These are phyloP conservation scores for Empis livida DNA, from an alignment of 2,888 invertebrate species.

Conservation along the genomic window DNA sequence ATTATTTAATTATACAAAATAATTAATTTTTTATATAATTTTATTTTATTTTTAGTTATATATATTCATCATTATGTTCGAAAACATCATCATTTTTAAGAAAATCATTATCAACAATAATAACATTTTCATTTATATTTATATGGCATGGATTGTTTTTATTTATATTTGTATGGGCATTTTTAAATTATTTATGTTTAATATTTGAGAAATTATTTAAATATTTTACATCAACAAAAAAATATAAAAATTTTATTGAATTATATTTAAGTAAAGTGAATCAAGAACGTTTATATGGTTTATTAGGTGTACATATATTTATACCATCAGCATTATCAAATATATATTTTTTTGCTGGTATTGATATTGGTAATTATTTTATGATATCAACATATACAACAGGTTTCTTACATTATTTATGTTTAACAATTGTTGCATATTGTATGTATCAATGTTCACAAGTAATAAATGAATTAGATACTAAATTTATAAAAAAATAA, in stretches of 20 bases:
- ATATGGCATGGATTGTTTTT: slow-evolving; percentile 79
- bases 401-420: slow-evolving; percentile 27
- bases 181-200: slow-evolving; percentile 72
- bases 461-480: too few relatives aligned
- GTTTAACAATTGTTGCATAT: slow-evolving; percentile 29
- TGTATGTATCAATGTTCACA: slow-evolving; percentile 28
- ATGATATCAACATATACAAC: slow-evolving; percentile 42
- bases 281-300: slow-evolving; percentile 50
- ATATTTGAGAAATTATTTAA: slow-evolving; percentile 53
- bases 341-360: slow-evolving; percentile 75
- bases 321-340: slow-evolving; percentile 72
- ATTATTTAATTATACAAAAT: slow-evolving; percentile 17
- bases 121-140: slow-evolving; percentile 71
- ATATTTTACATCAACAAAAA: slow-evolving; percentile 35
- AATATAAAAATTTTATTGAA: slow-evolving; percentile 37
- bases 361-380: slow-evolving; percentile 58
- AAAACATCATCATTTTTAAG: slow-evolving; percentile 29
- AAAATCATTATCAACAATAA: slow-evolving; percentile 42
- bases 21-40: background rate
- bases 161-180: slow-evolving; percentile 74
- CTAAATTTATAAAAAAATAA: too few relatives aligned
- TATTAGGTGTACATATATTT: slow-evolving; percentile 59
- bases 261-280: slow-evolving; percentile 36
- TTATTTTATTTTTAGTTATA: slow-evolving; percentile 51
- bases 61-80: slow-evolving; percentile 56